Evolutionary conservation across 2,113 vertebrate genomes (phyloP).

Genomic region (Patagioenas fasciata): DNA sequence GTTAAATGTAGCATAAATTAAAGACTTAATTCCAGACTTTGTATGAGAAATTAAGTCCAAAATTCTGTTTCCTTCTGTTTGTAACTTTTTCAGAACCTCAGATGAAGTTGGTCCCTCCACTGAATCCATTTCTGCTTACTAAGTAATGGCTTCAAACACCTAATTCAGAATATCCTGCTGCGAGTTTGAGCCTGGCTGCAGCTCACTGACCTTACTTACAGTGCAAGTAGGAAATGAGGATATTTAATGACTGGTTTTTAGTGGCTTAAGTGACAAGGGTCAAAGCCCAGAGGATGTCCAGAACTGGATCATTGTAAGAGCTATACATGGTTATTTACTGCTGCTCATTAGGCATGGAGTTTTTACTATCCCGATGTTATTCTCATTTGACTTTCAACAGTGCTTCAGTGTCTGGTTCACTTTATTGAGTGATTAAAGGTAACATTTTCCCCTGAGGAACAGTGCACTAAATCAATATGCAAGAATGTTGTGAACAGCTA

Average conservation of each 20-base stretch:
- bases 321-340: not conserved
- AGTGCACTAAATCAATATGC: not conserved
- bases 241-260: not conserved
- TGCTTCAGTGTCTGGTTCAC: not conserved
- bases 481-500: not conserved
- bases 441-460: not conserved
- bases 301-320: not conserved
- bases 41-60: not conserved
- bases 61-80: not conserved
- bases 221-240: not conserved
- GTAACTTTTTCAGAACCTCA: not conserved
- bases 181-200: not conserved
- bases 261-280: not conserved
- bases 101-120: not conserved
- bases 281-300: not conserved
- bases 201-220: not conserved
- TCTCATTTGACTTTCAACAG: slow-evolving; percentile 20
- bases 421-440: slow-evolving; percentile 20
- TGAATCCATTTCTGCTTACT: not conserved
- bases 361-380: not conserved
- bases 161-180: not conserved
- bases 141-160: not conserved
- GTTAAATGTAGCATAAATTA: not conserved
- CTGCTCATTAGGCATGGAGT: not conserved
- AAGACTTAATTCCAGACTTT: not conserved